phyloP scores from a whole-genome alignment of 2,797 vertebrate genomes.

The Otolemur crassicaudatus region DNA sequence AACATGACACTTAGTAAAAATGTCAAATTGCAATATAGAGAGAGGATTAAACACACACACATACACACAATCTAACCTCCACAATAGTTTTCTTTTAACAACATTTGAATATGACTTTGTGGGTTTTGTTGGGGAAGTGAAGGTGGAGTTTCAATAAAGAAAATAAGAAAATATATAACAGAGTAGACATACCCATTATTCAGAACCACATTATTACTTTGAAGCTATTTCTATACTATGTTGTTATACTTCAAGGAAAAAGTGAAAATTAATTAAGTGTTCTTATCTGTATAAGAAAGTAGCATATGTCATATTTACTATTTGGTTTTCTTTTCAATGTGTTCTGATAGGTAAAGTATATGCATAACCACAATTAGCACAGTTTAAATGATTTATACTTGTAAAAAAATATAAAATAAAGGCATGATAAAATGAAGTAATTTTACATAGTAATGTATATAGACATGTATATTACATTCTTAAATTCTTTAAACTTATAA shows the following conservation, averaged over 20 bases:
- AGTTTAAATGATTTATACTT: not conserved
- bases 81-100: not conserved
- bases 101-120: not conserved
- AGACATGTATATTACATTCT: not conserved
- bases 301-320: not conserved
- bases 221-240: not conserved
- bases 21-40: not conserved
- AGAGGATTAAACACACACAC: not conserved
- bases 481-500: not conserved
- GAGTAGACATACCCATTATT: not conserved
- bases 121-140: not conserved
- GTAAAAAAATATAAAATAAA: not conserved
- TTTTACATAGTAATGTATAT: not conserved
- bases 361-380: not conserved
- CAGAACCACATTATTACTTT: conserved; percentile 1
- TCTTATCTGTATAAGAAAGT: not conserved
- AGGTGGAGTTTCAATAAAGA: not conserved
- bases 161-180: not conserved
- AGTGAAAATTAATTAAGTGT: not conserved
- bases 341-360: not conserved
- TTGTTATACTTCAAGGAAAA: not conserved
- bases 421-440: not conserved
- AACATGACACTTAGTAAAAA: not conserved
- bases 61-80: not conserved
- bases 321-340: not conserved